Base-by-base conservation (phyloP, 2,888 invertebrate genomes). In the Mythimna ferrago region DNA sequence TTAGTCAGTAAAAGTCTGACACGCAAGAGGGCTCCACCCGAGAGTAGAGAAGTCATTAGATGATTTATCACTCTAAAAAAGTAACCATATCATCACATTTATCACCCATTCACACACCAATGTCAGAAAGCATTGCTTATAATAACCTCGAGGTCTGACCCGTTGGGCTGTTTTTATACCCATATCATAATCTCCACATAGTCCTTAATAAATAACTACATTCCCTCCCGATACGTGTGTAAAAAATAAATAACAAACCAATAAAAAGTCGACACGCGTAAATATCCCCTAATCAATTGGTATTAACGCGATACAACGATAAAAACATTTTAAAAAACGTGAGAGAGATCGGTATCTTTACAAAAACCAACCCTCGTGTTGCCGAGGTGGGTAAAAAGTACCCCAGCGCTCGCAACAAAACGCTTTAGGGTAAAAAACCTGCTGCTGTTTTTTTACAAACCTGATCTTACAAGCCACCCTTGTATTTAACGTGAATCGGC, bases 271-370 rank as follows among this genome's bases (percentile, higher is more conserved):
- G 86, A 93, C 93, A 92, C 90, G 88, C 91, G 92, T 93, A 92
- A 94, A 94, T 92, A 94, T 89, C 90, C 92, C 93, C 91, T 90
- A 93, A 94, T 94, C 92, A 93, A 92, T 91, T 88, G 88, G 89
- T 90, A 93, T 93, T 92, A 93, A 91, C 90, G 78, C 86, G 88
- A 88, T 90, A 89, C 88, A 84, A 70, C 58, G 77, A 87, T 89
- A 93, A 94, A 94, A 93, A 92, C 83, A 73, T 63, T 68, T 91
- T 92, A 92, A 95, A 95, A 95, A 95, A 95, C 94, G 95, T 94
- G 95, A 92, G 94, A 95, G 92, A 91, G 94, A 94, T 94, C 91
- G 78, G 84, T 93, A 94, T 94, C 94, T 85, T 60, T 2, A 92
- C 91, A 94, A 94, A 94, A 93, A 93, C 83, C 73, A 86, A 91